Conservation (phyloP, 2,113 vertebrate genomes). For the Thunnus maccoyii region DNA sequence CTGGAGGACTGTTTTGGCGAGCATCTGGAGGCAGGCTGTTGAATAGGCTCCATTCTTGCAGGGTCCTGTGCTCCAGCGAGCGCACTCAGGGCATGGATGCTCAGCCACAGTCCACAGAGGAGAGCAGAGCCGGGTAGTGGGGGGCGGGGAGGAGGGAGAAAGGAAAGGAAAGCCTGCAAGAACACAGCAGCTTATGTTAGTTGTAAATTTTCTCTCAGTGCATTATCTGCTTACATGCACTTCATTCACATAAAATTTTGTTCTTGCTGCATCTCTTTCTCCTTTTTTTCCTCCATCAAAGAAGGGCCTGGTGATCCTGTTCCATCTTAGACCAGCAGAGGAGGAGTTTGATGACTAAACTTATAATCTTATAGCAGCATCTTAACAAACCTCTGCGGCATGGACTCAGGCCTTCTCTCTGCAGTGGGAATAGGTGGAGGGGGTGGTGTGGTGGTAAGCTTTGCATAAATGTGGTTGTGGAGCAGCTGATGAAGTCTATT, state of each 20-base stretch:
- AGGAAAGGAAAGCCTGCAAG: conserved; percentile 35
- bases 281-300: conserved; percentile 25
- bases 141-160: conserved; percentile 46
- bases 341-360: conserved; percentile 31
- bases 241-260: background rate
- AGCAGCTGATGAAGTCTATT: conserved; percentile 73
- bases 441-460: conserved; percentile 36
- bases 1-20: conserved; percentile 78
- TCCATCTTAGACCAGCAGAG: conserved; percentile 4
- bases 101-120: conserved; percentile 32
- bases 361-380: conserved; percentile 53
- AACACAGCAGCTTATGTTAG: conserved; percentile 11
- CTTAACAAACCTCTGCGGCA: conserved; percentile 56
- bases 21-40: conserved; percentile 75
- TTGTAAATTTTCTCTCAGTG: conserved; percentile 14
- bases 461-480: conserved; percentile 41
- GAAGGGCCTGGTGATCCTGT: conserved; percentile 23
- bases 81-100: conserved; percentile 64
- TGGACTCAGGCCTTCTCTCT: conserved; percentile 22
- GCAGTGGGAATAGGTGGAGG: conserved; percentile 17
- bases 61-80: conserved; percentile 77
- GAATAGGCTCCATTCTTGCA: conserved; percentile 76
- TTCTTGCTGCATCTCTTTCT: background rate
- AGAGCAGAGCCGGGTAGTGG: conserved; percentile 28
- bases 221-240: conserved; percentile 29